Evolutionary conservation across 2,888 invertebrate species (phyloP).

Genomic region (Drosophila buzzatii): DNA sequence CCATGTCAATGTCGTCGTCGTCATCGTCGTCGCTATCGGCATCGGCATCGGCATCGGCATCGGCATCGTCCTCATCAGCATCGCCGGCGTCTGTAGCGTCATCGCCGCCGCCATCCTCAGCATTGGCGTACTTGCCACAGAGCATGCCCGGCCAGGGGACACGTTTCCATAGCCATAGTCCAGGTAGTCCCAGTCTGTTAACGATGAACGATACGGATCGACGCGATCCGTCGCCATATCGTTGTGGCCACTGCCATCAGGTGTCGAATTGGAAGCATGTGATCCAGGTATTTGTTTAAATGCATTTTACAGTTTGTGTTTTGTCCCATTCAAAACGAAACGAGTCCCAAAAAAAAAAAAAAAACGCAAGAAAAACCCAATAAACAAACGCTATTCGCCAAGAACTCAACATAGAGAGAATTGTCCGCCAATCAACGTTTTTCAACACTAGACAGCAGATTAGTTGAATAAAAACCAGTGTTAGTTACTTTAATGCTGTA

Average conservation of each 20-base stretch:
- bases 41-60: constrained; percentile 44
- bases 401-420: neutral
- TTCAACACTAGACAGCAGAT: neutral
- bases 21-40: constrained; percentile 47
- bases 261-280: constrained; percentile 94
- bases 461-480: neutral
- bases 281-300: constrained; percentile 89
- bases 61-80: constrained; percentile 58
- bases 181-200: constrained; percentile 77
- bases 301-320: constrained; percentile 69
- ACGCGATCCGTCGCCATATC: constrained; percentile 87
- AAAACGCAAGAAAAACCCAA: constrained; percentile 2
- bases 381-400: constrained; percentile 15
- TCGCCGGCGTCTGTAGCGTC: constrained; percentile 51
- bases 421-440: neutral
- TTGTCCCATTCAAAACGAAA: constrained; percentile 67
- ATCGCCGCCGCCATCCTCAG: constrained; percentile 45
- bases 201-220: constrained; percentile 83
- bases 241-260: constrained; percentile 93
- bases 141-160: constrained; percentile 46
- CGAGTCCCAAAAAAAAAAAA: constrained; percentile 25
- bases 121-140: constrained; percentile 45
- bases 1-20: constrained; percentile 58
- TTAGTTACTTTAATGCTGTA: neutral
- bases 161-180: constrained; percentile 73